phyloP scores from a whole-genome alignment of 2,113 vertebrate genomes.

The Rhabdomys dilectus region DNA sequence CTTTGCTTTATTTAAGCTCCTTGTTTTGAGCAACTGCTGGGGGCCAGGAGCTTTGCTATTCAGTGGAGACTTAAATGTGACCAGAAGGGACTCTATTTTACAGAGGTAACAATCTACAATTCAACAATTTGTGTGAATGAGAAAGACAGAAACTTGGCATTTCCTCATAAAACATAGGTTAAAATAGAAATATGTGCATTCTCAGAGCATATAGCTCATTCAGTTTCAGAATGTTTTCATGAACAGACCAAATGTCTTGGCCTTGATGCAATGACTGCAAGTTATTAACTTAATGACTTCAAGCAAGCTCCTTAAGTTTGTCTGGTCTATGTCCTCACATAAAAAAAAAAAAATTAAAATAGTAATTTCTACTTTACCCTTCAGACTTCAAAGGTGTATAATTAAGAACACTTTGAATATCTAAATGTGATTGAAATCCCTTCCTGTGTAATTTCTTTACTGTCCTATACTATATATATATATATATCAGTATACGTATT shows the following conservation, averaged over 20 bases:
- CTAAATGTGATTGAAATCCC: neutral
- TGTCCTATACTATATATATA: too few species aligned
- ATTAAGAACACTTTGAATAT: neutral
- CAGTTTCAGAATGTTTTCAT: neutral
- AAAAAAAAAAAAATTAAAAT: slow-evolving; percentile 24
- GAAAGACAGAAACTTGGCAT: neutral
- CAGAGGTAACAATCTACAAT: neutral
- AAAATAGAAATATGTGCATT: neutral
- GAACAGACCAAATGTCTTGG: neutral
- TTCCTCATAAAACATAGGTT: neutral
- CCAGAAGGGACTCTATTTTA: neutral
- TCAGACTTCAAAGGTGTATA: neutral
- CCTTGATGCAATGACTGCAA: neutral
- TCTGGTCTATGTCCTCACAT: neutral
- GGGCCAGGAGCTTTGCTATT: neutral
- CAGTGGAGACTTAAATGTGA: neutral
- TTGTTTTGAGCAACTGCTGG: neutral
- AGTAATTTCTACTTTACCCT: neutral
- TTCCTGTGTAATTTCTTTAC: neutral
- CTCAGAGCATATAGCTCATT: neutral
- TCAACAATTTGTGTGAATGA: neutral
- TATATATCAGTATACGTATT: slow-evolving; percentile 58
- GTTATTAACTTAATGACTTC: neutral
- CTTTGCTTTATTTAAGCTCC: neutral
- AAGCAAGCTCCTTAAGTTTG: neutral